Percentiles rank a stretch among this genome's conserved stretches.
Conservation (phyloP, 1,140 invertebrate species). For the Eriocheir sinensis region DNA sequence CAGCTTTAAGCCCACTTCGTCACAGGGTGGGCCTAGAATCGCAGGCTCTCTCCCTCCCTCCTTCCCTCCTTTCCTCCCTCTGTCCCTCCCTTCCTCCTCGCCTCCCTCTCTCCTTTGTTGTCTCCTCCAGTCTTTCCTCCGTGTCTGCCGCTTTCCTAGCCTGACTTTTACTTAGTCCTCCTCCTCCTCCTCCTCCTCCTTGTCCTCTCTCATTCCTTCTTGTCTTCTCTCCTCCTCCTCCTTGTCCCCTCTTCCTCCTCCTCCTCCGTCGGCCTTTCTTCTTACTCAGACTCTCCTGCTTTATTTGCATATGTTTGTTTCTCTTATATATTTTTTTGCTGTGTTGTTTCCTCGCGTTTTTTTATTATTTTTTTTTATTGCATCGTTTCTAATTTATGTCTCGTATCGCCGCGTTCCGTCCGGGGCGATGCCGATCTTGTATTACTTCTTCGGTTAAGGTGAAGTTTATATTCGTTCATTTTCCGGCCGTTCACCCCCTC, state of each 20-base stretch:
- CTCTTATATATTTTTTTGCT: not conserved
- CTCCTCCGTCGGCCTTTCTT: not conserved
- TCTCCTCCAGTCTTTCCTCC: not conserved
- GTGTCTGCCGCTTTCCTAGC: not conserved
- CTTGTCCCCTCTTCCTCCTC: not conserved
- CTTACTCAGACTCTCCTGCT: not conserved
- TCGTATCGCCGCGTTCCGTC: too few relatives aligned
- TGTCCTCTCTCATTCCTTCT: too few relatives aligned
- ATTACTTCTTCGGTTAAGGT: not conserved
- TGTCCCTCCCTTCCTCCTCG: not conserved
- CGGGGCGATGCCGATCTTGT: too few relatives aligned
- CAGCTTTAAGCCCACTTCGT: not conserved
- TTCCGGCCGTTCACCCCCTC: not conserved
- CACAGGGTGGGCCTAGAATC: not conserved
- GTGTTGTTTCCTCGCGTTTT: too few relatives aligned
- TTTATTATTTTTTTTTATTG: too few relatives aligned
- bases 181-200: too few relatives aligned
- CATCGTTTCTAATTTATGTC: not conserved
- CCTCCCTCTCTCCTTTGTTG: not conserved
- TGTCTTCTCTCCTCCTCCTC: too few relatives aligned
- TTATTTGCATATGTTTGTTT: slow-evolving; percentile 18
- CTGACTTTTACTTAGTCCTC: too few relatives aligned
- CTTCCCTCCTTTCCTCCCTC: not conserved
- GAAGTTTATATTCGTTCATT: not conserved
- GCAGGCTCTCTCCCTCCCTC: not conserved